Evolutionary conservation across 2,113 vertebrate genomes (phyloP).

Genomic region (Hymenochirus boettgeri): DNA sequence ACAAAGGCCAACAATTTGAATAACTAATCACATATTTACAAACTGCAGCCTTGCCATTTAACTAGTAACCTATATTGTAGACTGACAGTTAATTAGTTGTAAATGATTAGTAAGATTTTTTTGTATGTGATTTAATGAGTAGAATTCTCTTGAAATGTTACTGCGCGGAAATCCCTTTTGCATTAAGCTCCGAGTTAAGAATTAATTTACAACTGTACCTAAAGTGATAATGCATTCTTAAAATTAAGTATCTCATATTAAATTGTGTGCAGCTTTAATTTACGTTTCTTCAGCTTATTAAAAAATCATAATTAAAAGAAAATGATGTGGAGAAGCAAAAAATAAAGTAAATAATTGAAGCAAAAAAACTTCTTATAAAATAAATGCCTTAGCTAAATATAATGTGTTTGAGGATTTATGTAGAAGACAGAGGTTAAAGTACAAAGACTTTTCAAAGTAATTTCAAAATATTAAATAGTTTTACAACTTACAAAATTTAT

Average conservation of each 20-base stretch:
- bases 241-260: constrained; percentile 36
- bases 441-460: too few relatives aligned
- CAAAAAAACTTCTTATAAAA: background rate
- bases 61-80: too few relatives aligned
- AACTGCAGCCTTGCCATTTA: too few relatives aligned
- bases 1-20: too few relatives aligned
- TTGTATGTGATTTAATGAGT: constrained; percentile 13
- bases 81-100: too few relatives aligned
- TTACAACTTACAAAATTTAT: too few relatives aligned
- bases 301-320: constrained; percentile 33
- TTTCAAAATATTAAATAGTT: too few relatives aligned
- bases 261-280: constrained; percentile 21
- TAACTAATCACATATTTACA: too few relatives aligned
- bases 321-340: constrained; percentile 7
- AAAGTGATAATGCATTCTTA: constrained; percentile 34
- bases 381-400: too few relatives aligned
- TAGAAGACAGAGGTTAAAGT: too few relatives aligned
- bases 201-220: constrained; percentile 35
- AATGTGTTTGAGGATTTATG: too few relatives aligned
- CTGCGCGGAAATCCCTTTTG: constrained; percentile 12
- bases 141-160: constrained; percentile 21
- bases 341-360: constrained; percentile 28
- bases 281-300: constrained; percentile 27
- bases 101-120: constrained; percentile 9
- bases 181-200: constrained; percentile 9